Percentiles rank a stretch among this genome's conserved stretches.
Evolutionary conservation across 2,888 invertebrate species (phyloP).

Genomic region (Leptopterna dolabrata): DNA sequence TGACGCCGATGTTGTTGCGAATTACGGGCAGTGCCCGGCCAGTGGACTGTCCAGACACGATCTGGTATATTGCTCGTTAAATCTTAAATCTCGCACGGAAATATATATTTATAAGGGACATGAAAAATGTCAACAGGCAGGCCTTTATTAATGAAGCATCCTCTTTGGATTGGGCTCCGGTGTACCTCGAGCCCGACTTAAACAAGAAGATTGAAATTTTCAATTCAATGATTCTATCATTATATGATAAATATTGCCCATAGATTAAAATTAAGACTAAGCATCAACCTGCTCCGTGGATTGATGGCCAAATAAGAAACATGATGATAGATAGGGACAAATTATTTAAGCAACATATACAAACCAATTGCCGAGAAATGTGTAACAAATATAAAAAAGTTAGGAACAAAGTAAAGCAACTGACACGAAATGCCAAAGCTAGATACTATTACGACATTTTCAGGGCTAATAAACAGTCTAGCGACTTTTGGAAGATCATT

Average conservation of each 20-base stretch:
- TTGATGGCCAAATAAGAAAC: neutral
- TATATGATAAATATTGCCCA: neutral
- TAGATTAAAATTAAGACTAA: constrained; percentile 5
- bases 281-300: constrained; percentile 9
- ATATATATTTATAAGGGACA: too few species aligned
- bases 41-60: constrained; percentile 8
- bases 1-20: neutral
- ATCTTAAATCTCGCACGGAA: neutral
- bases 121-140: neutral
- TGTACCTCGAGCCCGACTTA: neutral
- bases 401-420: constrained; percentile 22
- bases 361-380: neutral
- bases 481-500: too few species aligned
- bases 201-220: neutral
- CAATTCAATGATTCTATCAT: neutral
- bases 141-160: neutral
- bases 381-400: neutral
- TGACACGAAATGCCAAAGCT: neutral
- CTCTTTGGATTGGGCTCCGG: neutral
- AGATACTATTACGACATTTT: too few species aligned
- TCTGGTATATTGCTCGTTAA: neutral
- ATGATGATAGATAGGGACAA: neutral
- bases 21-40: neutral
- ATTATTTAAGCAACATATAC: neutral
- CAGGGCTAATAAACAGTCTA: neutral